Base-by-base conservation (phyloP, 2,888 invertebrate genomes). In the Tetranychus piercei region DNA sequence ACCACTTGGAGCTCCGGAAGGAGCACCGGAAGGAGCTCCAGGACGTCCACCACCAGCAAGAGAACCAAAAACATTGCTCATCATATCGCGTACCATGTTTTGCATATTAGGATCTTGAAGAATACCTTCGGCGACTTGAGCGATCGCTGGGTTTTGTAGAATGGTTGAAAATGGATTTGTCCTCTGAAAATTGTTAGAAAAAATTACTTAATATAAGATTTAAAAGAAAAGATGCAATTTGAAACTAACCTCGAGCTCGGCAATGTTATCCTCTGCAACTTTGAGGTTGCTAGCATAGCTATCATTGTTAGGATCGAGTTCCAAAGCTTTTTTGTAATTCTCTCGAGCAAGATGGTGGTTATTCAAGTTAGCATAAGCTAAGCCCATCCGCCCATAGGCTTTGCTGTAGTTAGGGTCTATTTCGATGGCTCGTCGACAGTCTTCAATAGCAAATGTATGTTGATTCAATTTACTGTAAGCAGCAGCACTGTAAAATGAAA, bases 321-420 rank as follows among this genome's bases (percentile, higher is more conserved):
- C 88, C 65, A 92, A 84, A 1, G 97, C 97, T 80, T 89, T 90
- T 77, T 88, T 87, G 83, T 93, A 97, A 18, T 92, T 90, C 74
- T 88, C 87, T 77, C 88, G 87, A 0, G 97, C 95, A 81, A 93
- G 90, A 76, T 87, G 87, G 82, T 90, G 90, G 79, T 89, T 87
- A 77, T 90, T 88, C 77, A 94, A 84, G 81, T 89, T 90, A 0
- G 92, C 89, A 80, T 91, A 89, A 0, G 94, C 94, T 75, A 94
- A 84, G 74, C 87, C 96, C 82, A 95, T 87, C 76, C 96, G 87
- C 1, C 94, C 92, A 83, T 92, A 94, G 6, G 95, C 96, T 84
- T 97, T 96, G 80, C 93, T 89, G 83, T 99, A 99, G 77, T 87
- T 87, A 0, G 92, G 89, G 82, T 97, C 94, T 79, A 96, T 87